A percentile compares a stretch with the other conserved stretches of the same genome.
Conservation (phyloP, 1,140 invertebrate species). For the Cydia strobilella region DNA sequence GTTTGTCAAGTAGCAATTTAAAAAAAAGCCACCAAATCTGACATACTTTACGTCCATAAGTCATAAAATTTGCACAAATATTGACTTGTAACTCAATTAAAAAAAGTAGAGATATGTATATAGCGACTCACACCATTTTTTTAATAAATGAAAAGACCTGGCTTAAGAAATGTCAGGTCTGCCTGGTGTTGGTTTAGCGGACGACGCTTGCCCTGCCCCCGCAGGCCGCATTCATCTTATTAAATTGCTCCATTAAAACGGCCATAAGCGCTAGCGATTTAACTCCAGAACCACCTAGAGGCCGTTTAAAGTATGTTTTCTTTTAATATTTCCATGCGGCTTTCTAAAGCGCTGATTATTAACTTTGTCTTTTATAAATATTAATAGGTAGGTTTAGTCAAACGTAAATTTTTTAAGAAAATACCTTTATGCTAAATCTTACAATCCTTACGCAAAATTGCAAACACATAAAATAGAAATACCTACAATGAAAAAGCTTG, state of each 20-base stretch:
- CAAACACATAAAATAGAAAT: not conserved
- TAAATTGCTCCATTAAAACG: conserved; percentile 61
- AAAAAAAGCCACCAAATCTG: too few species aligned
- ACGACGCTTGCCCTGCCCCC: conserved; percentile 13
- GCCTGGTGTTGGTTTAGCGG: conserved; percentile 23
- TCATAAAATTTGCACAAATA: too few species aligned
- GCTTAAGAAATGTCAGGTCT: conserved; percentile 21
- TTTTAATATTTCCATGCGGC: conserved; percentile 28
- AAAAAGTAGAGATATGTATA: too few species aligned
- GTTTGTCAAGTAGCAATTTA: too few species aligned
- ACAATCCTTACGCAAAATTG: not conserved
- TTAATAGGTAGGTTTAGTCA: not conserved
- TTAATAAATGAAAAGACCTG: conserved; percentile 13
- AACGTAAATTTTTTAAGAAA: not conserved
- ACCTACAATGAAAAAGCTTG: conserved; percentile 21
- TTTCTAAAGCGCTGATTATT: conserved; percentile 7
- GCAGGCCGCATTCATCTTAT: conserved; percentile 53
- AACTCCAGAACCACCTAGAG: conserved; percentile 38
- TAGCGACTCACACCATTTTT: too few species aligned
- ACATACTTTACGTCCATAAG: too few species aligned
- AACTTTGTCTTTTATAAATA: conserved; percentile 1
- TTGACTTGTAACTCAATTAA: too few species aligned
- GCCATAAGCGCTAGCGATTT: conserved; percentile 55
- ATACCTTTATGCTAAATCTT: not conserved
- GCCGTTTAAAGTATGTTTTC: conserved; percentile 31